Percentiles rank a stretch among this genome's conserved stretches.
These are phyloP conservation scores for Scomberomorus guttatus DNA, from an alignment of 2,797 vertebrate genomes.

Conservation along the genomic window DNA sequence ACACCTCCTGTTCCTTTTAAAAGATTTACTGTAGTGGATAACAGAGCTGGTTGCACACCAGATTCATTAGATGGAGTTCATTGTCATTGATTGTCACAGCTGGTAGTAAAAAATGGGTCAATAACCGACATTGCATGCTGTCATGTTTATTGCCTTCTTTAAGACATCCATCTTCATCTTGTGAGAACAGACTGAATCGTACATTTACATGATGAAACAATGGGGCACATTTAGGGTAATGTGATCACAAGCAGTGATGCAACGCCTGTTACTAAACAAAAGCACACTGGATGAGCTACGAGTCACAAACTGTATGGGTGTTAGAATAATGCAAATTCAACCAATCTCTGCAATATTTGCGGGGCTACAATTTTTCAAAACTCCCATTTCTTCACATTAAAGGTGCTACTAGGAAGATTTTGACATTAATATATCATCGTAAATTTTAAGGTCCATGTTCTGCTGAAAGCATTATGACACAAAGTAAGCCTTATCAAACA, in stretches of 20 bases:
- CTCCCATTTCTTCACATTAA: too few species aligned
- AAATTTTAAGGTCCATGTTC: too few species aligned
- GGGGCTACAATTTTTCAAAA: too few species aligned
- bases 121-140: slow-evolving; percentile 47
- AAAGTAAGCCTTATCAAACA: too few species aligned
- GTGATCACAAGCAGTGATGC: slow-evolving; percentile 43
- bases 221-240: slow-evolving; percentile 30
- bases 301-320: slow-evolving; percentile 13
- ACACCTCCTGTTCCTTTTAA: background rate
- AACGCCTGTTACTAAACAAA: slow-evolving; percentile 18
- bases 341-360: too few species aligned
- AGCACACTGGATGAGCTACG: slow-evolving; percentile 26
- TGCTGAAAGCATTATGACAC: too few species aligned
- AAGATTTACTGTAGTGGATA: slow-evolving; percentile 24
- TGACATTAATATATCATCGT: too few species aligned
- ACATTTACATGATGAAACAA: slow-evolving; percentile 57
- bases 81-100: slow-evolving; percentile 58
- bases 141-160: slow-evolving; percentile 66
- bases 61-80: slow-evolving; percentile 48
- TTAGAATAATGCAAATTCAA: background rate
- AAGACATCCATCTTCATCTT: slow-evolving; percentile 58
- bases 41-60: slow-evolving; percentile 39
- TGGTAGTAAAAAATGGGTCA: slow-evolving; percentile 60
- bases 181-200: slow-evolving; percentile 43
- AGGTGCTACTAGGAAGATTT: too few species aligned